Percentiles rank a stretch among this genome's conserved stretches.
Conservation (phyloP, 2,888 invertebrate genomes). For the Drosophila pseudotalamancana region DNA sequence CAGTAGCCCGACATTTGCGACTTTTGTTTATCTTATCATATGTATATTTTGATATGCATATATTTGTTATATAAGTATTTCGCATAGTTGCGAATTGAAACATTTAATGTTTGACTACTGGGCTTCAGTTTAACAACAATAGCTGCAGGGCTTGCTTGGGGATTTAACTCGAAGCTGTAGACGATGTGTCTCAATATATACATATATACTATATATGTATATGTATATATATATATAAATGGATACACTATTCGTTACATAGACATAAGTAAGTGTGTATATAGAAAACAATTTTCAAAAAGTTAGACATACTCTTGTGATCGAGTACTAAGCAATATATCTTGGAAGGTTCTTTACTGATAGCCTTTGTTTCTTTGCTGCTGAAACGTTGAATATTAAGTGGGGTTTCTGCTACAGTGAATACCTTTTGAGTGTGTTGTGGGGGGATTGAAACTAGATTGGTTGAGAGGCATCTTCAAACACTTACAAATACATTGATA, state of each 20-base stretch:
- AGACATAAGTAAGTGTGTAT: constrained; percentile 14
- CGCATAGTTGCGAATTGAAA: constrained; percentile 24
- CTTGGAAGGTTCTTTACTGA: constrained; percentile 81
- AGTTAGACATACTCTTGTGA: constrained; percentile 16
- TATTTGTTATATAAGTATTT: constrained; percentile 7
- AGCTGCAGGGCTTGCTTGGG: constrained; percentile 68
- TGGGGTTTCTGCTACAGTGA: constrained; percentile 48
- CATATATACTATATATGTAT: constrained; percentile 3
- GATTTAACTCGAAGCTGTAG: constrained; percentile 36
- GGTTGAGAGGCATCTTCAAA: constrained; percentile 58
- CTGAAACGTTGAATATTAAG: constrained; percentile 34
- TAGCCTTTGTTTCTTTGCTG: constrained; percentile 61
- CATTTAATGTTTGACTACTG: constrained; percentile 9
- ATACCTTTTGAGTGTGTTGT: constrained; percentile 55
- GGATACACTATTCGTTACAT: constrained; percentile 13
- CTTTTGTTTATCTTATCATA: constrained; percentile 1
- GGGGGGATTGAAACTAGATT: constrained; percentile 31
- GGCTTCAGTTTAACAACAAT: constrained; percentile 47
- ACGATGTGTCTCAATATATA: constrained; percentile 7
- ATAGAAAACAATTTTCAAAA: constrained; percentile 42
- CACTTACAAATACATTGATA: constrained; percentile 63
- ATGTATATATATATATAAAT: constrained; percentile 10
- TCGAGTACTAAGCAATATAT: constrained; percentile 28
- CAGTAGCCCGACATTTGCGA: constrained; percentile 67
- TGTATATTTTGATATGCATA: background rate